phyloP scores from a whole-genome alignment of 2,797 vertebrate genomes.

The Cyclura pinguis region DNA sequence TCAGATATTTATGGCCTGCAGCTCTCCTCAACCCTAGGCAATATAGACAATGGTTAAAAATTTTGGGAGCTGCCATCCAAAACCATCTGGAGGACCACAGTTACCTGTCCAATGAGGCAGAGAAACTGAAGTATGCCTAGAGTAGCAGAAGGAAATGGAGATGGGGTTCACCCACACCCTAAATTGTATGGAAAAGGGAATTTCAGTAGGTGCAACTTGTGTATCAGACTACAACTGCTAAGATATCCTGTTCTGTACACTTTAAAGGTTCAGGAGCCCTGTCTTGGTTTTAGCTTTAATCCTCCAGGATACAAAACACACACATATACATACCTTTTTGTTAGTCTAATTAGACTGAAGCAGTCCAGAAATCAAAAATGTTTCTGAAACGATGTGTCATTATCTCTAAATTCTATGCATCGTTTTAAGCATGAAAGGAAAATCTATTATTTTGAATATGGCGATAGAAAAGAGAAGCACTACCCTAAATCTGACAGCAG shows the following conservation, averaged over 20 bases:
- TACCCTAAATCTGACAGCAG: not conserved
- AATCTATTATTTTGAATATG: constrained; percentile 3
- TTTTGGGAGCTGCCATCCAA: too few relatives aligned
- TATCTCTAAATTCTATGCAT: not conserved
- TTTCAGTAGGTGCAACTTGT: not conserved
- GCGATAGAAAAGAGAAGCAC: constrained; percentile 22
- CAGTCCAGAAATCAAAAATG: not conserved
- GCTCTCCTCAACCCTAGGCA: too few relatives aligned
- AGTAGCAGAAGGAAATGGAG: not conserved
- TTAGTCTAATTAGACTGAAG: not conserved
- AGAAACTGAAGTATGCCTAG: not conserved
- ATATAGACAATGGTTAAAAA: too few relatives aligned
- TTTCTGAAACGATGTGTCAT: constrained; percentile 8
- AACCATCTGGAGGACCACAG: too few relatives aligned
- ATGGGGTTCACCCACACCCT: not conserved
- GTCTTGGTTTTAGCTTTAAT: not conserved
- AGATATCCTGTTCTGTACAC: not conserved
- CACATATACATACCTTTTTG: not conserved
- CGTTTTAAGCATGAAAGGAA: not conserved
- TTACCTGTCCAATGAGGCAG: not conserved
- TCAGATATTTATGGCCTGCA: too few relatives aligned
- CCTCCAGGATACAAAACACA: not conserved
- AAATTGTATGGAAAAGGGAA: not conserved
- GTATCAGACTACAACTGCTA: not conserved
- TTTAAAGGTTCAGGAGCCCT: not conserved